Percentiles rank a stretch among this genome's conserved stretches.
phyloP scores from a whole-genome alignment of 1,140 invertebrate genomes.

The Eulimnadia texana region DNA sequence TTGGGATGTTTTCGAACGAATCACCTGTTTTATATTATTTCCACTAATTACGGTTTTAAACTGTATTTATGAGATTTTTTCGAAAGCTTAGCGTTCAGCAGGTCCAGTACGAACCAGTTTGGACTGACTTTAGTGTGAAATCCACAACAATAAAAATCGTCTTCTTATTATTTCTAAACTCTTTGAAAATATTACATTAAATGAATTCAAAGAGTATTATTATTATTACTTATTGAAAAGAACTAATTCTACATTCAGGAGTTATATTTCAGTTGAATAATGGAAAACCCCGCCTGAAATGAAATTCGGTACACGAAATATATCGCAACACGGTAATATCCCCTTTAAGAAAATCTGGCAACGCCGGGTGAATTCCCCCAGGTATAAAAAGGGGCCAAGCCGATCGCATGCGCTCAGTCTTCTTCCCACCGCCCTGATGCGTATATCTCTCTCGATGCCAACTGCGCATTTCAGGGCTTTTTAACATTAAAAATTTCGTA shows the following conservation, averaged over 20 bases:
- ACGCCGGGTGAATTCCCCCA: not conserved
- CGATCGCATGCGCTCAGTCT: not conserved
- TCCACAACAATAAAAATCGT: not conserved
- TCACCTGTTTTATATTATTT: not conserved
- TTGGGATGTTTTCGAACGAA: not conserved
- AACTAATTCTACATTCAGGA: too few relatives aligned
- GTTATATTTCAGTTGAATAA: too few relatives aligned
- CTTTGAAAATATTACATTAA: too few relatives aligned
- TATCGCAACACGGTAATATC: too few relatives aligned
- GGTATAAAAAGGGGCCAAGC: not conserved
- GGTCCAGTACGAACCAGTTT: not conserved
- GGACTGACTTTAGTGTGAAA: not conserved
- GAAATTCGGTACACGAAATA: too few relatives aligned
- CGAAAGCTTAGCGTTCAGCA: too few relatives aligned
- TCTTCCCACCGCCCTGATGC: not conserved
- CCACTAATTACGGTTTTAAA: not conserved
- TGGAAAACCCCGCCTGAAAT: too few relatives aligned
- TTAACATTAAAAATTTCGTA: constrained; percentile 1
- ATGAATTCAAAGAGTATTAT: too few relatives aligned
- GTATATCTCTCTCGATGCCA: not conserved
- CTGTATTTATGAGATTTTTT: too few relatives aligned
- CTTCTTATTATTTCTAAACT: too few relatives aligned
- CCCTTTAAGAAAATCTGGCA: not conserved
- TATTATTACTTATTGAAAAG: too few relatives aligned
- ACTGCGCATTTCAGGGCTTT: not conserved